Base-by-base conservation (phyloP, 1,140 invertebrate genomes). In the Halesus radiatus region DNA sequence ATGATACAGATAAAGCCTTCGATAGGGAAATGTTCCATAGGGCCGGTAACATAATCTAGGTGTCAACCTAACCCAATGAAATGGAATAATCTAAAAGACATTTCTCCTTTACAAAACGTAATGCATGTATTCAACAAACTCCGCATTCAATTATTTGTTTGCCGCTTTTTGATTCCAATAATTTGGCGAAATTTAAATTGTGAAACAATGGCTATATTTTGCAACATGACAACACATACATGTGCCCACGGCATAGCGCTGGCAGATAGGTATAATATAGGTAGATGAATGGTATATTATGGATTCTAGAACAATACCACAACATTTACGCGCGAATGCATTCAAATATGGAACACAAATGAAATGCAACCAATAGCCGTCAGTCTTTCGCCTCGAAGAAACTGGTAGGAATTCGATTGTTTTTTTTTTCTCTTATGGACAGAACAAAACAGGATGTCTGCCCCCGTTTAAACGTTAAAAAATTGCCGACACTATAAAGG, bases 261-360 rank as follows among this genome's bases (percentile, higher is more conserved):
- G 32, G 32, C 37, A 45, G 10, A 45, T 45, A 45, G 8, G 10
- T 13, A 13, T 45, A 45, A 13, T 45, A 13, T 45, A 45, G 8
- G 7, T 37, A 37, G 32, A 8, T 37, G 32, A 37, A 37, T 37
- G 32, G 32, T 37, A 45, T 45, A 60, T 10, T 23, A 60, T 60
- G 8, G 20, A 23, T 60, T 60, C 56, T 60, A 60, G 56, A 60
- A 60, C 56, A 60, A 60, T 60, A 18, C 56, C 56, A 20, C 56
- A 60, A 6, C 10, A 18, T 60, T 60, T 60, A 60, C 56, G 56
- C 56, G 56, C 56, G 56, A 60, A 60, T 60, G 56, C 56, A 60
- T 60, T 60, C 23, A 60, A 22, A 60, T 60, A 60, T 60, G 56
- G 56, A 60, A 60, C 56, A 60, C 18, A 60, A 60, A 60, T 60